Evolutionary conservation across 2,113 vertebrate species (phyloP).

Genomic region (Hydropotes inermis): DNA sequence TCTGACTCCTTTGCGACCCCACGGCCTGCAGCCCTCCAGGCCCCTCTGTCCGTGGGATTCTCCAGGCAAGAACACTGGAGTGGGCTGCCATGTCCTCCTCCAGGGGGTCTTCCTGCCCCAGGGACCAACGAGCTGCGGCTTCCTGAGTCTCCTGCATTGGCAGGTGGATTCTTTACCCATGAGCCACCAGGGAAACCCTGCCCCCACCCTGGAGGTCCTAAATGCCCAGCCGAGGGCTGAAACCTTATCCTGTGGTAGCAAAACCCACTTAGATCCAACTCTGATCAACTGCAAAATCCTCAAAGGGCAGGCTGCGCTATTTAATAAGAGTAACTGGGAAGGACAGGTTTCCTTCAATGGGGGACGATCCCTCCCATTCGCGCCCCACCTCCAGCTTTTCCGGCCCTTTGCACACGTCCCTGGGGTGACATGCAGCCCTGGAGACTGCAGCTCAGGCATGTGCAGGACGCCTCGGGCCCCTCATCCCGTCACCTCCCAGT

Average conservation of each 20-base stretch:
- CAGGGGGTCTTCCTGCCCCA: accelerated
- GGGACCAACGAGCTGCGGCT: not conserved
- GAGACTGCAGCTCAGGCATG: not conserved
- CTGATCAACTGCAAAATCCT: constrained; percentile 47
- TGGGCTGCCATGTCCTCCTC: not conserved
- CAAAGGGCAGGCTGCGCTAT: constrained; percentile 13
- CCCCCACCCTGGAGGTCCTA: accelerated
- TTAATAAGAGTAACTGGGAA: constrained; percentile 44
- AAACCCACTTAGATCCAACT: constrained; percentile 14
- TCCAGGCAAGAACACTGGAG: not conserved
- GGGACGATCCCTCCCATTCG: not conserved
- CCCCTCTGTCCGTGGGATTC: not conserved
- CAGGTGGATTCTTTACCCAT: not conserved
- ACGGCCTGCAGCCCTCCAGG: not conserved
- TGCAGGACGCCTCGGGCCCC: constrained; percentile 13
- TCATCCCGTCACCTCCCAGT: constrained; percentile 32
- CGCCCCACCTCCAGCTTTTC: not conserved
- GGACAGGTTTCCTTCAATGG: not conserved
- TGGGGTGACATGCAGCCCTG: not conserved
- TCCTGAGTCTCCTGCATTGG: not conserved
- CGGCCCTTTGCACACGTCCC: not conserved
- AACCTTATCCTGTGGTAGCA: not conserved
- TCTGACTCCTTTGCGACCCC: not conserved
- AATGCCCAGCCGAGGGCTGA: not conserved
- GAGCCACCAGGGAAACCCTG: not conserved